Base-by-base conservation (phyloP, 2,113 vertebrate genomes). In the Balaenoptera acutorostrata region DNA sequence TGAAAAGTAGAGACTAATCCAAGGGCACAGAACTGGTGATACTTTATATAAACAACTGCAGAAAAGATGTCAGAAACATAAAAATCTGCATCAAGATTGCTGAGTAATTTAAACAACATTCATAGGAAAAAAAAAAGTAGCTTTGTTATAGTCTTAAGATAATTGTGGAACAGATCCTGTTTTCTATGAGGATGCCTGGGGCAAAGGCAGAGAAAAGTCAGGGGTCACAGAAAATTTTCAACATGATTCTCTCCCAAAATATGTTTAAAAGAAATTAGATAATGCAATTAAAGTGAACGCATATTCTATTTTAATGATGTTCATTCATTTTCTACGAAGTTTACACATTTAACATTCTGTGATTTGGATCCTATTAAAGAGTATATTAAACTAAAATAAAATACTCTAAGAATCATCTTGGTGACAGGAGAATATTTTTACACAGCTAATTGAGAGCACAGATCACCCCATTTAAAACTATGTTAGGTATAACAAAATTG, bases 361-460 rank as follows among this genome's bases (percentile, higher is more conserved):
- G 82, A 63, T 94, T 95, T 98, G 18, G 39, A 64, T 90, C 89
- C 88, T 96, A 97, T 98, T 98, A 98, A 96, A 95, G 98, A 97
- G 55, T 61, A 14, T 90, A 93, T 87, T 90, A 98, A 97, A 94
- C 36, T 14, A 81, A 96, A 96, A n/a, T 94, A 90, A 97, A 93
- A 57, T 93, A 57, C 97, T 74, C 61, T 39, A 96, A 86, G 10
- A 97, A 97, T 97, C 29, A 97, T 93, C 93, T 93, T n/a, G 75
- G 59, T 83, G 59, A 90, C 39, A 94, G 75, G 96, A 97, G 86
- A 83, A 61, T 93, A 93, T 80, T 97, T 98, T 92, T 91, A 94
- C 7, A 74, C 39, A 91, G 46, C 72, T 98, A 98, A 98, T 84
- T 98, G 97, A 97, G 89, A 96, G 89, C 87, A 97, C 49, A 96